phyloP scores from a whole-genome alignment of 1,140 invertebrate genomes.

The Ceratina australensis region DNA sequence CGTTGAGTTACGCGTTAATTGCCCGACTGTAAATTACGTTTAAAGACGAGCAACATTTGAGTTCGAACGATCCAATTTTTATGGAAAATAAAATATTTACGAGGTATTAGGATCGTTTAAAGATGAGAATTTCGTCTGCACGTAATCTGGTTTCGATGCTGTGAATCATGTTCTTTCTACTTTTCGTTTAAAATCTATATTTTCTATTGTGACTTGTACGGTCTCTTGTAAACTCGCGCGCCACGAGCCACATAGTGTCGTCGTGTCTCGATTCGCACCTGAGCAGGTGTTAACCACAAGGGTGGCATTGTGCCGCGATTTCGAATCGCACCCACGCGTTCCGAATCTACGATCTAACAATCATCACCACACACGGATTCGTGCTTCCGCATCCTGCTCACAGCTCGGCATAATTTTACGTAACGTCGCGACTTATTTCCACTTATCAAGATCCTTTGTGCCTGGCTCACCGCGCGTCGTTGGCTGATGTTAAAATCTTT shows the following conservation, averaged over 20 bases:
- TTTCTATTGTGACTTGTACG: not conserved
- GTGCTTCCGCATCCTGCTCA: conserved; percentile 52
- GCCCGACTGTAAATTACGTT: no score
- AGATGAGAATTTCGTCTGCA: no score
- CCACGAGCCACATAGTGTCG: conserved; percentile 26
- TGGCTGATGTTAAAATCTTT: conserved; percentile 20
- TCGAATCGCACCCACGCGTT: conserved; percentile 59
- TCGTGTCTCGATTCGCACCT: conserved; percentile 58
- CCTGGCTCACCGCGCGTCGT: not conserved
- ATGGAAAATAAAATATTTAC: no score
- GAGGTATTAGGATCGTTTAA: no score
- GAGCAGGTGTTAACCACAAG: conserved; percentile 59
- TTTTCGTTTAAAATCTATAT: no score
- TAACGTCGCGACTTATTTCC: conserved; percentile 14
- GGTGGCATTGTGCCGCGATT: conserved; percentile 50
- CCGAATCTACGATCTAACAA: conserved; percentile 51
- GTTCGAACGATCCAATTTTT: no score
- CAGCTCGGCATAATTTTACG: conserved; percentile 60
- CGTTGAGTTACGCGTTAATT: no score
- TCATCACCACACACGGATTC: conserved; percentile 14
- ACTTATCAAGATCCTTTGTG: conserved; percentile 13
- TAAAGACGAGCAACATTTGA: no score
- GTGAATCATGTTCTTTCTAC: no score
- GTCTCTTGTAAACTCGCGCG: not conserved
- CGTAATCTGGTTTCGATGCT: no score